Evolutionary conservation across 1,140 invertebrate species (phyloP), one percentile per base, ranked within the genome.

Genomic region (Cyrtorhinus lividipennis): DNA sequence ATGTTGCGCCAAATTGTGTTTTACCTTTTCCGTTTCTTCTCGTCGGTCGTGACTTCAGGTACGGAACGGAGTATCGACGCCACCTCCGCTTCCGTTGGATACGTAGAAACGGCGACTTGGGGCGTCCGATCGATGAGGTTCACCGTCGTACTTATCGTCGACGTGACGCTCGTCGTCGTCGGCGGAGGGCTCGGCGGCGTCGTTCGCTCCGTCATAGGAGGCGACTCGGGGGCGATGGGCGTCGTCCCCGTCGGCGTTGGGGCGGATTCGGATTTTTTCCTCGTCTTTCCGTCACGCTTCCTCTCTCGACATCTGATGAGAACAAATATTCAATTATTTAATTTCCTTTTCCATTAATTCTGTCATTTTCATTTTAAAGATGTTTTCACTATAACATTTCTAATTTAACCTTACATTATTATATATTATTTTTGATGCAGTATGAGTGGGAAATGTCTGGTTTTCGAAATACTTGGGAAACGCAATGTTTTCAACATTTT

Each of bases 11-110:
- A n/a, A n/a, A n/a, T n/a, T n/a, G n/a, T n/a, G n/a, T n/a, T n/a
- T n/a, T 8, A 53, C 48, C 70, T 71, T 66, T 73, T 74, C 18
- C 68, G 44, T 63, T 72, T 72, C 57, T 69, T 71, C 20, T 58
- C 44, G 24, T 56, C 61, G 10, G 44, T 24, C 24, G 57, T 59
- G 2, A 59, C 58, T 27, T 59, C 58, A 58, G 66, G 67, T 59
- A 70, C 66, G 0, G 69, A 70, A 24, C 69, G 56, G 24, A 70
- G 62, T 46, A 70, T 70, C 1, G 69, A 70, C 1, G 69, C 67
- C 1, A 70, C 69, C 62, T 71, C 70, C 22, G 65, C 69, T 63
- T 69, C 66, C 13, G 66, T 66, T 10, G 67, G 70, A 59, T 67
- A 60, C 10, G 24, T 23, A 10, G 58, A 59, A 30, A 59, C 27